Percentiles rank a stretch among this genome's conserved stretches.
phyloP scores from a whole-genome alignment of 2,888 invertebrate species.

The Celastrina argiolus region DNA sequence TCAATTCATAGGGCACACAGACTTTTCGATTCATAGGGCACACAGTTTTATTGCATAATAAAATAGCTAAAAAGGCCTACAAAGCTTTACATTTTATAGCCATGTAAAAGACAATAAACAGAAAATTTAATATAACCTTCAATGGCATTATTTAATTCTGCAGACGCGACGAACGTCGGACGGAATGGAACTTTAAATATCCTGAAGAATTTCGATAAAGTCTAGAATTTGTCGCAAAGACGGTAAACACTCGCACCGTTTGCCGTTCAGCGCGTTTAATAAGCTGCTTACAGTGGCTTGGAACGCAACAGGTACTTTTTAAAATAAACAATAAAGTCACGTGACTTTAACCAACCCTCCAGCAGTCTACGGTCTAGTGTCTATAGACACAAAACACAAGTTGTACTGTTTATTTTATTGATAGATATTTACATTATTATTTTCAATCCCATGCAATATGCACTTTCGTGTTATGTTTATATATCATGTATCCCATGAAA shows the following conservation, averaged over 20 bases:
- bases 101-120: neutral
- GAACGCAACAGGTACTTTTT: neutral
- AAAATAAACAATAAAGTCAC: neutral
- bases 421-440: too few species aligned
- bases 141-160: slow-evolving; percentile 6
- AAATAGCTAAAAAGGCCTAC: neutral
- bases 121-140: slow-evolving; percentile 3
- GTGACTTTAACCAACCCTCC: neutral
- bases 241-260: neutral
- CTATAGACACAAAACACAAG: too few species aligned
- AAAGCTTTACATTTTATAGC: neutral
- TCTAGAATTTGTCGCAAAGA: slow-evolving; percentile 7
- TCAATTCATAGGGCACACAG: neutral
- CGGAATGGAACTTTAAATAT: slow-evolving; percentile 18
- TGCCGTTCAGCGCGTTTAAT: neutral
- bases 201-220: neutral
- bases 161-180: slow-evolving; percentile 3
- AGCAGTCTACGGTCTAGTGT: too few species aligned
- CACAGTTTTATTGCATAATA: neutral
- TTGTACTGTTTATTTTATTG: too few species aligned
- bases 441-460: too few species aligned
- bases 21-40: neutral
- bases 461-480: too few species aligned
- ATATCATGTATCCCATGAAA: too few species aligned
- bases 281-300: neutral